Evolutionary conservation across 1,140 invertebrate genomes (phyloP), one percentile per base, ranked within the genome.

Genomic region (Zelostemma sp.): DNA sequence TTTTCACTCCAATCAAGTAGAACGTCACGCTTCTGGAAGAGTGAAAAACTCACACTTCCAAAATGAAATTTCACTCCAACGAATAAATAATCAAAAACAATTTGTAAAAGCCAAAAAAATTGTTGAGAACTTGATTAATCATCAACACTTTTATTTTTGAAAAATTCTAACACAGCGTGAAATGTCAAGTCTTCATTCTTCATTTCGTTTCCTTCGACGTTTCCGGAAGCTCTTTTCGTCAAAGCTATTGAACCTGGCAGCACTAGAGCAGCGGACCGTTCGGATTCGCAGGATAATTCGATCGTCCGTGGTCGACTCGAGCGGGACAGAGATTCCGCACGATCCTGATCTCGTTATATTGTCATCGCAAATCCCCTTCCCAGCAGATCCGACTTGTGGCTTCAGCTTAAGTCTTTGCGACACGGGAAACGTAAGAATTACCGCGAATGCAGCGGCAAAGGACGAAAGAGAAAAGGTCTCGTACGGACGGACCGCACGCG

Each of bases 301-400:
- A 69, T 73, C 50, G 16, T 15, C 12, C 49, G 47, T 50, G 45
- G 54, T 49, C 56, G 64, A 54, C 60, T 68, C 58, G 41, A 48
- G 33, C 47, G 61, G 54, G 57, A 68, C 64, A 67, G 60, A 64
- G 60, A 70, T 71, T 75, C 49, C 70, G 17, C 61, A 47, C 54
- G 62, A 75, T 75, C 51, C 54, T 75, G 62, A 75, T 75, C 65
- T 68, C 33, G 58, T 75, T 75, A 73, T 33, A 67, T 64, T 38
- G 54, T 63, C 62, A 38, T 41, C 35, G 46, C 15, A 28, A 50
- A 28, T 43, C 28, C 60, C 56, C 31, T 41, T 57, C 48, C 16
- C 25, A n/a, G 19, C 40, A 28, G 49, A 50, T 58, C 46, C 54
- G 40, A 57, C 48, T 62, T 62, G 68, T 43, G 58, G 61, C 8